Percentiles rank a stretch among this genome's conserved stretches.
phyloP scores from a whole-genome alignment of 2,888 invertebrate genomes.

The Cerastis leucographa region DNA sequence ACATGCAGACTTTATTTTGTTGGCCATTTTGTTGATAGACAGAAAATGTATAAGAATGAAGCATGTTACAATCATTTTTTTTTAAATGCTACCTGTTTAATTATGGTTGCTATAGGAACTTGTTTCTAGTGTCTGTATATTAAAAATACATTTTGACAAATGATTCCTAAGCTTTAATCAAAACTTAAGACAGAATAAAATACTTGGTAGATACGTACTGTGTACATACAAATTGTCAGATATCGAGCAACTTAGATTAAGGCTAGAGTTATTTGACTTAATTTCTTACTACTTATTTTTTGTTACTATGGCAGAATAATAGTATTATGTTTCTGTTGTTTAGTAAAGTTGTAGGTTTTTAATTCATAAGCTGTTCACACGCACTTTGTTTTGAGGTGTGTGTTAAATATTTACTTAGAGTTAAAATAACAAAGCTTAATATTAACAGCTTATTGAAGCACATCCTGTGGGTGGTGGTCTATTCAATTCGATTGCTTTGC shows the following conservation, averaged over 20 bases:
- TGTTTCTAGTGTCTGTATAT: not conserved
- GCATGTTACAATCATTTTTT: not conserved
- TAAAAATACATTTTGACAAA: not conserved
- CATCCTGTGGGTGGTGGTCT: not conserved
- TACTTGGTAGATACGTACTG: not conserved
- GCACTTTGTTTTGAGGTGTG: constrained; percentile 11
- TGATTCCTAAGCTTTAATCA: not conserved
- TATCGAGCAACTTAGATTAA: not conserved
- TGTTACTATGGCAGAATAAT: not conserved
- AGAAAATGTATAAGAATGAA: not conserved
- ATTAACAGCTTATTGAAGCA: constrained; percentile 13
- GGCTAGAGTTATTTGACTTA: not conserved
- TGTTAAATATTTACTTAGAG: not conserved
- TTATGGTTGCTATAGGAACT: not conserved
- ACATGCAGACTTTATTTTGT: constrained; percentile 15
- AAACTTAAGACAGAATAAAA: not conserved
- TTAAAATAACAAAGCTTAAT: not conserved
- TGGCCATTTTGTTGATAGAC: not conserved
- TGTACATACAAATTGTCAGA: not conserved
- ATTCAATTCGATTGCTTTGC: constrained; percentile 39
- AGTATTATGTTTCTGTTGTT: not conserved
- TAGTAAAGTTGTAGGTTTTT: not conserved
- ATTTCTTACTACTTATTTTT: not conserved
- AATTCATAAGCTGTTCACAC: not conserved
- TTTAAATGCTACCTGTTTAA: not conserved